Base-by-base conservation (phyloP, 2,797 vertebrate species). In the Triplophysa yarkandensis region DNA sequence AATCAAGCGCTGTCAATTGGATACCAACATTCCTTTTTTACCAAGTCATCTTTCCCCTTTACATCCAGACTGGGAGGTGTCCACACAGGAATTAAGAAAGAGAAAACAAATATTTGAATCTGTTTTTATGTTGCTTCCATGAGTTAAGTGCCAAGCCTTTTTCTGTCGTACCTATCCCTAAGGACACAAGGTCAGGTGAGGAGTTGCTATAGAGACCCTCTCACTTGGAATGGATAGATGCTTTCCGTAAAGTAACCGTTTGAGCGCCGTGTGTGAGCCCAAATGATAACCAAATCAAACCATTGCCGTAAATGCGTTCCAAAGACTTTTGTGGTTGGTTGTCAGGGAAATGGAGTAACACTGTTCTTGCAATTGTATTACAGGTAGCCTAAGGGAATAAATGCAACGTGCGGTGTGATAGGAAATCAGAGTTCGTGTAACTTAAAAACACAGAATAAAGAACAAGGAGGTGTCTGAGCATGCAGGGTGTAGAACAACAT, bases 191-290 rank as follows among this genome's bases (percentile, higher is more conserved):
- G 21, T 36, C 17, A 3, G 14, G 1, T 34, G 21, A 27, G 32
- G 23, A 27, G 73, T 61, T 75, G 64, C 64, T 60, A 68, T 68
- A 41, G 73, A 68, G 73, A 68, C 54, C 19, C 39, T 61, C 43
- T 39, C 52, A 57, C 62, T 19, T 21, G 52, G 41, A 43, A 50
- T 16, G 54, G 19, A 68, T 23, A 19, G 54, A 17, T 44, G 30
- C 5, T 58, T 21, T 27, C 39, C 3, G 16, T 4, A 32, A 19
- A 11, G 19, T n/a, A n/a, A n/a, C n/a, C 8, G 21, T 23, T 25
- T 6, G 30, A 4, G 41, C 62, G 5, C 11, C 11, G 8, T 30
- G 17, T 17, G 44, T 39, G 17, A 52, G 23, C 1, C 8, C 2
- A 23, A 11, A 14, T 39, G 34, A 41, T 41, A 21, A 30, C 17